Evolutionary conservation across 2,113 vertebrate species (phyloP), one percentile per base, ranked within the genome.

Genomic region (Chelonoidis abingdonii): DNA sequence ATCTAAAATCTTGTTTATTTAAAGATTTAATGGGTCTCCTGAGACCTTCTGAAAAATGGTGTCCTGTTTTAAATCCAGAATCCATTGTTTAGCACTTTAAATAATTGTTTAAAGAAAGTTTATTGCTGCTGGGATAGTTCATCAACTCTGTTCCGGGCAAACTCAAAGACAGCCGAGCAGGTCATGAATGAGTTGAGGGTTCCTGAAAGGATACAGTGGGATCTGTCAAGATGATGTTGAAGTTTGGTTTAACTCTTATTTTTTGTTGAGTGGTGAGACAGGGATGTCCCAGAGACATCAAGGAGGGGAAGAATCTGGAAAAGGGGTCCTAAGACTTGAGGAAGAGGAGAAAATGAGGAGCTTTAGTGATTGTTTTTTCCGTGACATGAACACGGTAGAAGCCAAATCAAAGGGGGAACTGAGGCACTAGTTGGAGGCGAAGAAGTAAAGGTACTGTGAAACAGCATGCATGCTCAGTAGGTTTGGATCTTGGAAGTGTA

Each of bases 321-420:
- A 53, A n/a, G 11, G 17, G 72, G n/a, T 35, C 29, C 5, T 12
- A 19, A 57, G 25, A 5, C 25, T 57, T 75, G 35, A 57, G 35
- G 13, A 9, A 9, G 53, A 53, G 59, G 29, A 59, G 25, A 11
- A 4, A 35, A 84, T 16, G 1, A 1, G 50, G 25, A 24, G 25
- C 35, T 44, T 80, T 44, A 50, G 24, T 19, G 25, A 81, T 47
- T 83, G 10, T 47, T 1, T 3, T 13, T 29, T 3, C 44, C 16
- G 47, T 69, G 31, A 24, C 44, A 8, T 7, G 47, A 83, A 17
- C n/a, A 44, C 41, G 21, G 44, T 10, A 44, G 53, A 81, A 75
- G 47, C 0, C 11, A 38, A 38, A 65, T 5, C 10, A 1, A 38
- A 76, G 14, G 3, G 2, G 6, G 75, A 56, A 16, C 31, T 5